Percentiles rank a stretch among this genome's conserved stretches.
phyloP scores from a whole-genome alignment of 2,888 invertebrate species.

The Brenthis daphne region DNA sequence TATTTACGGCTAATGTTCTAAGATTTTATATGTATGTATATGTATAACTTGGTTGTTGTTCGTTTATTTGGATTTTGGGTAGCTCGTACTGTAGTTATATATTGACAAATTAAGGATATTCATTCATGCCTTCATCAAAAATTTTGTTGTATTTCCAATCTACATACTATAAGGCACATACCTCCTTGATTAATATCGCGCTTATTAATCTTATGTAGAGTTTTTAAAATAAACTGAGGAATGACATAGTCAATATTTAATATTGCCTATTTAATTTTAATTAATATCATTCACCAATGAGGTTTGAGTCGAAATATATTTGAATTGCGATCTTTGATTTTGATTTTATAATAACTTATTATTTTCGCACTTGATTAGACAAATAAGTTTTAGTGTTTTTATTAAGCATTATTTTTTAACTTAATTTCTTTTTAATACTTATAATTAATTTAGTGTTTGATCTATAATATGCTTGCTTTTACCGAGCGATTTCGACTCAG shows the following conservation, averaged over 20 bases:
- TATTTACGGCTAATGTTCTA: conserved; percentile 59
- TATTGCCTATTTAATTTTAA: no score
- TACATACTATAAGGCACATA: conserved; percentile 5
- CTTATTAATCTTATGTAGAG: neutral
- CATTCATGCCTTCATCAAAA: neutral
- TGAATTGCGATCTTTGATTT: neutral
- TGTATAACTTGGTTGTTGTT: conserved; percentile 72
- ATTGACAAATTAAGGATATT: conserved; percentile 42
- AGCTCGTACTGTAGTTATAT: conserved; percentile 56
- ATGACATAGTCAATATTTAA: neutral
- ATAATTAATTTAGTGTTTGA: neutral
- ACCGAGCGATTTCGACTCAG: conserved; percentile 10
- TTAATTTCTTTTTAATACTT: neutral
- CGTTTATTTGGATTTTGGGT: conserved; percentile 69
- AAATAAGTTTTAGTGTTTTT: conserved; percentile 5
- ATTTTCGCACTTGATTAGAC: conserved; percentile 4
- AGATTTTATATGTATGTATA: conserved; percentile 52
- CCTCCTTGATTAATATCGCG: conserved; percentile 1
- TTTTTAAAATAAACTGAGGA: neutral
- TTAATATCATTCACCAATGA: neutral
- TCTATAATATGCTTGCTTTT: neutral
- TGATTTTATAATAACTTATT: conserved; percentile 1
- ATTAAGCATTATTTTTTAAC: neutral
- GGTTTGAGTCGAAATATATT: neutral
- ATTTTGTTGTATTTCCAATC: neutral